Conservation (phyloP, 2,888 invertebrate genomes). For the Sminthurinus aureus region DNA sequence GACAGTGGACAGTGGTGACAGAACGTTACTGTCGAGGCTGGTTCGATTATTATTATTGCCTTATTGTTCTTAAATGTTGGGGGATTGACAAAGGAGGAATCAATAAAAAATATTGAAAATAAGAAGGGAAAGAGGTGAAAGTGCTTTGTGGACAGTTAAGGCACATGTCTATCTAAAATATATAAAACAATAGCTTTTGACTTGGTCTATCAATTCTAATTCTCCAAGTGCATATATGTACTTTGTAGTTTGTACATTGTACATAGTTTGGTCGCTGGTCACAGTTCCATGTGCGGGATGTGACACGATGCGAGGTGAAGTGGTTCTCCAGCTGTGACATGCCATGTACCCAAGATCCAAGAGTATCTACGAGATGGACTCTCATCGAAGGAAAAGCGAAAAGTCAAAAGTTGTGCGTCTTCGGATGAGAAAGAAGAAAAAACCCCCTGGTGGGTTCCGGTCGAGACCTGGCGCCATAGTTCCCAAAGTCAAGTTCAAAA, state of each 20-base stretch:
- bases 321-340: slow-evolving; percentile 57
- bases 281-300: slow-evolving; percentile 38
- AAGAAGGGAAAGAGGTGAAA: slow-evolving; percentile 33
- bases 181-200: slow-evolving; percentile 2
- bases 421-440: slow-evolving; percentile 44
- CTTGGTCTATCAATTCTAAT: not conserved
- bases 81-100: too few species aligned
- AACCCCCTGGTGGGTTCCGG: slow-evolving; percentile 60
- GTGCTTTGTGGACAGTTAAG: slow-evolving; percentile 20
- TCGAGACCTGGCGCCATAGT: slow-evolving; percentile 59
- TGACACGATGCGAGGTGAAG: slow-evolving; percentile 45
- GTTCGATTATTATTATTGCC: not conserved
- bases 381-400: slow-evolving; percentile 49
- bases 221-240: too few species aligned
- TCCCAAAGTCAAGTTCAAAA: slow-evolving; percentile 38
- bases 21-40: not conserved
- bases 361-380: slow-evolving; percentile 52
- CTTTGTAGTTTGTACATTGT: not conserved
- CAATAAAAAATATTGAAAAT: not conserved
- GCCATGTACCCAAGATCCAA: too few species aligned
- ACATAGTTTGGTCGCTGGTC: slow-evolving; percentile 27
- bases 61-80: not conserved
- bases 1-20: not conserved
- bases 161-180: not conserved
- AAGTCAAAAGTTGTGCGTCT: slow-evolving; percentile 47